Evolutionary conservation across 2,888 invertebrate species (phyloP), one percentile per base, ranked within the genome.

Genomic region (Azorinus chamasolen): DNA sequence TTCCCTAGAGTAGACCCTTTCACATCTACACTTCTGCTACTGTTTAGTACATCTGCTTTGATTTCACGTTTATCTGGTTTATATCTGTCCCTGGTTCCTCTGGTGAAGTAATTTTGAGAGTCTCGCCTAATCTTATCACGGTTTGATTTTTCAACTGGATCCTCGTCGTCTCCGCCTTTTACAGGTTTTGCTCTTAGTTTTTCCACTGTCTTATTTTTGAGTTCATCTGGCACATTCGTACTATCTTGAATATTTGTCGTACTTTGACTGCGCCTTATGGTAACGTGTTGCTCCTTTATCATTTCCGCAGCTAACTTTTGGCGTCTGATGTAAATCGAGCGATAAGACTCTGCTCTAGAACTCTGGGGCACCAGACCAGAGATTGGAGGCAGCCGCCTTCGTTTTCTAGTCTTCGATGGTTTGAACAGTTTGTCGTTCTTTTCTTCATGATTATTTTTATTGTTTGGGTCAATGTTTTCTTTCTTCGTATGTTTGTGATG

Each of bases 341-440:
- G 59, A 25, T 78, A 78, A 0, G 78, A 78, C 14, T 78, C 72
- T 50, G 78, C 72, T 59, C 68, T 58, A 12, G 78, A 78, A 37
- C 41, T 72, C 51, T 69, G 78, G n/a, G 59, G 10, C 59, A 78
- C 43, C 37, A 48, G 37, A 48, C 57, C 48, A 39, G 39, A 22
- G 12, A 24, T 50, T 8, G 45, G n/a, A 20, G 45, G n/a, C 45
- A 18, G 45, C 5, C 20, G 45, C 10, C 62, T 39, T 50, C 50
- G 10, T 10, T 16, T 45, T 16, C n/a, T 20, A 45, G 20, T 3
- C 5, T 16, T 45, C 14, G n/a, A 16, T 5, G 45, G 4, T 45
- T 16, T 18, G n/a, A 45, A 45, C 3, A 20, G 20, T 16, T 16
- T 45, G 3, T 45, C 20, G 45, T 16, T 45, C n/a, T 16, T 18